Evolutionary conservation across 2,888 invertebrate genomes (phyloP), one percentile per base, ranked within the genome.

Genomic region (Zygothrica quintamaculata): DNA sequence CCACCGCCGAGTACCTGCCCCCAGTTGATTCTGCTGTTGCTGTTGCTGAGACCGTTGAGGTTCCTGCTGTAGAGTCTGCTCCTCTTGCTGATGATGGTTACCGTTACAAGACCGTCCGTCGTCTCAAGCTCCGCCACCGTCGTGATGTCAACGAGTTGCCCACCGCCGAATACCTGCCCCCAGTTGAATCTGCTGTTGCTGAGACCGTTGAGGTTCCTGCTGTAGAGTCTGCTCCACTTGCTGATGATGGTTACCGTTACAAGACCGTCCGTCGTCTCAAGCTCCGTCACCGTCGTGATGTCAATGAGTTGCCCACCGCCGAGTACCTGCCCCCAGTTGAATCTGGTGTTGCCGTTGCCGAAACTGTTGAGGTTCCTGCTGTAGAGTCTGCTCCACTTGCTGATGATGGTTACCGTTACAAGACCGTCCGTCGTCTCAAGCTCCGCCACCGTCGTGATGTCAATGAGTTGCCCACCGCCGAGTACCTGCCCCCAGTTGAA

Each of bases 131-230:
- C 58, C 84, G 88, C 34, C 77, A 65, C 0, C 88, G 88, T 62
- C 88, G 88, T 80, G 89, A 88, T 65, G 88, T 88, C 4, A 77
- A 46, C 22, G 88, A 88, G 51, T 48, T 88, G 1, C 18, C 18
- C 2, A 34, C 70, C 22, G 40, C 44, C 1, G 80, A 88, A n/a
- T 88, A 88, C 47, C 39, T 88, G 65, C 88, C 88, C 64, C 80
- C 80, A 0, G 64, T 71, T n/a, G 72, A 55, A n/a, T 73, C 64
- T 15, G 65, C 51, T 22, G 42, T 59, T 58, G 53, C 74, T 34
- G 31, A 39, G 0, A 36, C 64, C 2, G 61, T 77, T 2, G 73
- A 77, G 51, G 68, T 65, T 3, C 68, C 74, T 2, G 56, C 47
- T 31, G 39, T 48, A 16, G 44, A 64, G 1, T 50, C 60, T 31